phyloP scores from a whole-genome alignment of 2,888 invertebrate species.

The Polyommatus iphigenia region DNA sequence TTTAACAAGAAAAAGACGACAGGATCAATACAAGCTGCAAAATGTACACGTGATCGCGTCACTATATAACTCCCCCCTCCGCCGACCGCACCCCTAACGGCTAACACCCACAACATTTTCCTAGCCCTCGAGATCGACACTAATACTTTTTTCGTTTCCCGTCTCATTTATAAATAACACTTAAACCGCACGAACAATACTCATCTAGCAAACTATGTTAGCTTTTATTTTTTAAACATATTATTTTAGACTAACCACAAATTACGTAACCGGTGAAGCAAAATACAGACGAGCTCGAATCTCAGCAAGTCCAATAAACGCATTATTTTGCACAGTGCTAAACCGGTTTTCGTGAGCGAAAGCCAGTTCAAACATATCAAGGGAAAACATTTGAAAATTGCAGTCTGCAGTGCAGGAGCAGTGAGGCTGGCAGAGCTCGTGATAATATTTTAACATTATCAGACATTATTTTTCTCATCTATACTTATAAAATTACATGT shows the following conservation, averaged over 20 bases:
- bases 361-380: constrained; percentile 46
- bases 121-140: constrained; percentile 64
- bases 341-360: constrained; percentile 68
- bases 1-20: constrained; percentile 69
- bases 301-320: constrained; percentile 39
- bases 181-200: constrained; percentile 29
- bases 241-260: constrained; percentile 27
- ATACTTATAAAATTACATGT: too few species aligned
- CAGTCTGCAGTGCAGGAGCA: background rate
- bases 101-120: constrained; percentile 65
- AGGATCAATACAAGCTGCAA: constrained; percentile 78
- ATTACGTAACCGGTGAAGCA: constrained; percentile 32
- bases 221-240: background rate
- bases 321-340: constrained; percentile 43
- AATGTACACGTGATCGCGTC: constrained; percentile 79
- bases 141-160: constrained; percentile 67
- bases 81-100: constrained; percentile 67
- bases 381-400: constrained; percentile 34
- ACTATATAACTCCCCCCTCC: constrained; percentile 72
- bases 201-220: background rate
- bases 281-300: constrained; percentile 33
- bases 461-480: background rate
- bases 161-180: constrained; percentile 49
- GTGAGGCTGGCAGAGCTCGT: background rate
- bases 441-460: background rate